Evolutionary conservation across 2,888 invertebrate species (phyloP).

Genomic region (Ormyrus rosae): DNA sequence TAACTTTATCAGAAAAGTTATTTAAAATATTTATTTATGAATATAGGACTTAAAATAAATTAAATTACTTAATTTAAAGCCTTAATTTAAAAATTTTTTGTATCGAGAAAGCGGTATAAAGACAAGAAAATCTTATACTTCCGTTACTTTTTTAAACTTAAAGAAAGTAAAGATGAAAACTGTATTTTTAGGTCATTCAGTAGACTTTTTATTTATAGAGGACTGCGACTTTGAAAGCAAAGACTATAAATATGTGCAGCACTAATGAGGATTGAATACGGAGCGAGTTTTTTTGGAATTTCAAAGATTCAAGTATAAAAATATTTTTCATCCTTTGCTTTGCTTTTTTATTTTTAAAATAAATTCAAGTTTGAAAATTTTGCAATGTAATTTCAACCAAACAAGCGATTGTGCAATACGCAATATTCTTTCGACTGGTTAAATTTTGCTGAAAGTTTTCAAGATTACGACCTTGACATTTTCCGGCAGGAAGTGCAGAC

Average conservation of each 20-base stretch:
- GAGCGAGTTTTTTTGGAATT: neutral
- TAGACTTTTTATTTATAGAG: conserved; percentile 8
- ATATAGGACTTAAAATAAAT: no score
- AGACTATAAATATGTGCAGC: conserved; percentile 5
- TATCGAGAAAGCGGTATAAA: no score
- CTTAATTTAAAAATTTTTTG: no score
- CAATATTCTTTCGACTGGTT: neutral
- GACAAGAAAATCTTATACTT: no score
- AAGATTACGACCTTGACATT: conserved; percentile 13
- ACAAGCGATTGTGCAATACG: neutral
- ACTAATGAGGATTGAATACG: neutral
- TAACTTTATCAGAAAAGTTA: no score
- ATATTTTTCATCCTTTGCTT: neutral
- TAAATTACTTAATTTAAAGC: no score
- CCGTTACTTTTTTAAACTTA: no score
- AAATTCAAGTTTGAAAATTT: no score
- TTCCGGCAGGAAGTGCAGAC: conserved; percentile 4
- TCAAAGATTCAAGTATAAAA: neutral
- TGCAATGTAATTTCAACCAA: no score
- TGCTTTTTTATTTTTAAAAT: neutral
- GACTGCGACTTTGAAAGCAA: conserved; percentile 6
- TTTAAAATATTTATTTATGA: no score
- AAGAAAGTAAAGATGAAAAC: conserved; percentile 11
- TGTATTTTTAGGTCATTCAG: conserved; percentile 22
- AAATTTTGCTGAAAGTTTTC: neutral